A percentile compares a stretch with the other conserved stretches of the same genome.
Conservation (phyloP, 2,888 invertebrate species). For the Lycocerus yunnanus region DNA sequence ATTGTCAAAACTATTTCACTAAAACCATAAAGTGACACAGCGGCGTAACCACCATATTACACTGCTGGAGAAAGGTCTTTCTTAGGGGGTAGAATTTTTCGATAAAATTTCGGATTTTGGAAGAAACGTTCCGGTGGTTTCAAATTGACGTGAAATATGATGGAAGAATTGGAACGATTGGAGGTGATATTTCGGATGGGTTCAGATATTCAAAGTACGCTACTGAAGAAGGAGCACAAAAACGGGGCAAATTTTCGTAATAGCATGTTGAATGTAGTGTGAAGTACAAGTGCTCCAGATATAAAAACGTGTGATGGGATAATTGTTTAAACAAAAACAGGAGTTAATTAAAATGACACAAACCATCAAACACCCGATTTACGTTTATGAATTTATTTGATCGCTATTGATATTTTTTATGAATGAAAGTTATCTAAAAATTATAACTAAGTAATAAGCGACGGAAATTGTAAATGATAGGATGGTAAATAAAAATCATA, state of each 20-base stretch:
- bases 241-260: not conserved
- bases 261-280: not conserved
- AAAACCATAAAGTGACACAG: slow-evolving; percentile 9
- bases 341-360: not conserved
- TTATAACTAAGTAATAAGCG: slow-evolving; percentile 34
- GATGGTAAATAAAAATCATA: slow-evolving; percentile 30
- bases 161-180: not conserved
- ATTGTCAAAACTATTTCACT: slow-evolving; percentile 26
- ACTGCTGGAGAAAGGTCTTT: not conserved
- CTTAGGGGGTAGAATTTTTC: not conserved
- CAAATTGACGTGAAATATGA: not conserved
- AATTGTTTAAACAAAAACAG: not conserved
- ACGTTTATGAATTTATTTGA: not conserved
- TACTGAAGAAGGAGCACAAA: not conserved
- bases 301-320: slow-evolving; percentile 22
- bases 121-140: not conserved
- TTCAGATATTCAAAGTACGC: not conserved
- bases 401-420: slow-evolving; percentile 20
- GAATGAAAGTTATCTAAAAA: slow-evolving; percentile 35
- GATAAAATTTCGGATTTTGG: not conserved
- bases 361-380: not conserved
- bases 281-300: not conserved
- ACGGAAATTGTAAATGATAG: slow-evolving; percentile 41
- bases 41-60: not conserved
- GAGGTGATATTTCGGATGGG: not conserved